Base-by-base conservation (phyloP, 30 jellyfish, hydroid and myxozoan genomes). In the Mastigias papua region DNA sequence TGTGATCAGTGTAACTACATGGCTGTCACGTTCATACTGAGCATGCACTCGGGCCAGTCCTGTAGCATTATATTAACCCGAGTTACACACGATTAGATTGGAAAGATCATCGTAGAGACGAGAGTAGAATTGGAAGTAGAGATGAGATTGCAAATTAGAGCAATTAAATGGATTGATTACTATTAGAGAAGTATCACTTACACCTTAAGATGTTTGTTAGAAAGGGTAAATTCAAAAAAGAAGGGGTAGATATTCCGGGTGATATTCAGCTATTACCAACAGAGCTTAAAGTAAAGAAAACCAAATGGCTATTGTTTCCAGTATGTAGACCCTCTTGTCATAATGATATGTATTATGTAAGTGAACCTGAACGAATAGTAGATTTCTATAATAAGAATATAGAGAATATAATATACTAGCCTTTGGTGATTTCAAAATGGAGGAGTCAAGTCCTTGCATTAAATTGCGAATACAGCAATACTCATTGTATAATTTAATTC, bases 401-500 rank as follows among this genome's bases (percentile, higher is more conserved):
- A 4, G 80, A 62, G 57, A 79, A 58, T n/a, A n/a, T n/a, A n/a
- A n/a, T n/a, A 71, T 79, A 49, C 51, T 60, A 8, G 25, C 64
- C 19, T 35, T 60, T 63, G 71, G 90, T n/a, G 90, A 79, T 63
- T 61, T 79, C 32, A 79, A 79, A 69, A 34, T 79, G 71, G 90
- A 79, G 75, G 35, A 54, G 54, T 37, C 54, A 37, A 37, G 11
- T 37, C 54, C 54, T 37, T 3, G 54, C 54, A 37, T 37, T 37
- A 37, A 5, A 37, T 37, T 37, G 54, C 54, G 5, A 37, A 37
- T 37, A 37, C 54, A 37, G 54, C 54, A 37, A 37, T 37, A 37
- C 54, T 37, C 54, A 37, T 37, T 37, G 11, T 37, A 37, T 37
- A 37, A 37, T 37, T 37, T 37, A 37, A 37, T 37, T 37, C 54